Conservation (phyloP, 1,140 invertebrate species). For the Vollenhovia emeryi region DNA sequence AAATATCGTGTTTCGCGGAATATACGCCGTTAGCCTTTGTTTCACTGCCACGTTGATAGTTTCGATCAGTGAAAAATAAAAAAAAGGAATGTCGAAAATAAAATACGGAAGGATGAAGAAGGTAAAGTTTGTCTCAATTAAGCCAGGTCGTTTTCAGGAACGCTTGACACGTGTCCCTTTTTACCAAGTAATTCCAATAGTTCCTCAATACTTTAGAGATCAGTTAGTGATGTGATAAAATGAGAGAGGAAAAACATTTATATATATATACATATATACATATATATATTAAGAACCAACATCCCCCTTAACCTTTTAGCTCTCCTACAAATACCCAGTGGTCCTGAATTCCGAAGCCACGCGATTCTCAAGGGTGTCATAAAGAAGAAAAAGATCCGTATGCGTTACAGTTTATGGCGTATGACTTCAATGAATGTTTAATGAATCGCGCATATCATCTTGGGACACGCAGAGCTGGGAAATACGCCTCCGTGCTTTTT, state of each 20-base stretch:
- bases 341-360: conserved; percentile 32
- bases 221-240: conserved; percentile 15
- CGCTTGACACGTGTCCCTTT: not conserved
- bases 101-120: conserved; percentile 43
- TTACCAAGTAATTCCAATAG: conserved; percentile 24
- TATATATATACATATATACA: not conserved
- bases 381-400: conserved; percentile 54
- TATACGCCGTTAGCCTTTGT: conserved; percentile 55
- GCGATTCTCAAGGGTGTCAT: conserved; percentile 57
- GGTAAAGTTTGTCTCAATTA: conserved; percentile 59
- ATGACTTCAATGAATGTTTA: conserved; percentile 69
- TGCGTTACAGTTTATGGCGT: conserved; percentile 52
- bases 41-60: conserved; percentile 20
- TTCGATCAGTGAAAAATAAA: conserved; percentile 54
- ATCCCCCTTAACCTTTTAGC: conserved; percentile 22
- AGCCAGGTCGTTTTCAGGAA: not conserved
- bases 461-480: not conserved
- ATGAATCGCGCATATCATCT: conserved; percentile 42
- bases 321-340: conserved; percentile 23
- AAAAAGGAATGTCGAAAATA: conserved; percentile 20
- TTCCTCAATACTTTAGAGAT: conserved; percentile 1
- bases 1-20: conserved; percentile 67
- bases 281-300: conserved; percentile 9
- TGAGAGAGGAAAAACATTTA: not conserved
- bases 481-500: not conserved